These are phyloP conservation scores for Rhabdomys dilectus DNA, from an alignment of 2,113 vertebrate genomes.

Conservation along the genomic window DNA sequence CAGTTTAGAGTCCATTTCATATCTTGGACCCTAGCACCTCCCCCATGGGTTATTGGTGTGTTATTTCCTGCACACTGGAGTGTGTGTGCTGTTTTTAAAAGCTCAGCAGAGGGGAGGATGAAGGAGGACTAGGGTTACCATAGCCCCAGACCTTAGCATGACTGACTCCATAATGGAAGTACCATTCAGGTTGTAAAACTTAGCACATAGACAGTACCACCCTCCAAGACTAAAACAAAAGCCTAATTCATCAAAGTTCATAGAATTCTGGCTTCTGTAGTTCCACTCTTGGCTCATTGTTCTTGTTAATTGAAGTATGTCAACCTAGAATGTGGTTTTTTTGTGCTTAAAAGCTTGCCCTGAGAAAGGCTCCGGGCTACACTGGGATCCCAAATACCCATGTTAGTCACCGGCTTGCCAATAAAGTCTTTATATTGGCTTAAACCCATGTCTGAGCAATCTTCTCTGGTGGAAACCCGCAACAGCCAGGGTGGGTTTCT, in stretches of 20 bases:
- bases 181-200: not conserved
- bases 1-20: not conserved
- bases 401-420: not conserved
- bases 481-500: not conserved
- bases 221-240: not conserved
- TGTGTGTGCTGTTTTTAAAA: not conserved
- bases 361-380: not conserved
- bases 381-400: not conserved
- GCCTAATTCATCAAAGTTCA: not conserved
- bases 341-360: not conserved
- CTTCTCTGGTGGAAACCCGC: not conserved
- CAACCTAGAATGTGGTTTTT: not conserved
- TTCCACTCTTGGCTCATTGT: not conserved
- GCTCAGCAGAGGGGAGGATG: not conserved
- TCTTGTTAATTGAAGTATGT: not conserved
- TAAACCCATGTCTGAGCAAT: not conserved
- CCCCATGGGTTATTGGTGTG: not conserved
- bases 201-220: not conserved
- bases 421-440: not conserved
- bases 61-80: not conserved
- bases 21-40: not conserved
- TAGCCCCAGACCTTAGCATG: not conserved
- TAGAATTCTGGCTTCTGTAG: not conserved
- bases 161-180: not conserved
- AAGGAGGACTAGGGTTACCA: not conserved